Conservation (phyloP, 1,140 invertebrate species). For the Geopemphigus sp. region DNA sequence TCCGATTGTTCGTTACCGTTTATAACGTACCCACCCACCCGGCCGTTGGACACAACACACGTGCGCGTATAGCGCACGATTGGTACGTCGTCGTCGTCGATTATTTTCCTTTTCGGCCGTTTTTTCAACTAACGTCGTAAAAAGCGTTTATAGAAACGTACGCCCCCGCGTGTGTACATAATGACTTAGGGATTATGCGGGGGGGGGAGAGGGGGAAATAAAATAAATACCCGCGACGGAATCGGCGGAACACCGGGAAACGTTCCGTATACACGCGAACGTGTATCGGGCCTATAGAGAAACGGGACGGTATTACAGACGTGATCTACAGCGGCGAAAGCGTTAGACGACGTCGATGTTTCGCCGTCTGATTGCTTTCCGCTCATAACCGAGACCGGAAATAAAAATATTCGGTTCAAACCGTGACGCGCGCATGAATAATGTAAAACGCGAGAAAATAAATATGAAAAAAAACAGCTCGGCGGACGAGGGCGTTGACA, state of each 20-base stretch:
- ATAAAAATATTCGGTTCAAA: constrained; percentile 30
- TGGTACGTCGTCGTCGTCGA: too few species aligned
- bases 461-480: neutral
- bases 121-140: too few species aligned
- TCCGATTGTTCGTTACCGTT: neutral
- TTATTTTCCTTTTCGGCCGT: too few species aligned
- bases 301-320: neutral
- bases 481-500: neutral
- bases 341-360: neutral
- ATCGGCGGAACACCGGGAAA: too few species aligned
- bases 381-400: constrained; percentile 9
- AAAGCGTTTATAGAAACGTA: too few species aligned
- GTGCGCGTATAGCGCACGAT: neutral
- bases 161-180: neutral
- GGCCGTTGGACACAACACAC: neutral
- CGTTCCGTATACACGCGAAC: neutral
- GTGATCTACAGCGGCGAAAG: constrained; percentile 19
- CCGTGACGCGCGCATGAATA: constrained; percentile 19
- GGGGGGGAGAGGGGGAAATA: too few species aligned
- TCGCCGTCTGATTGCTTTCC: neutral
- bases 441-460: neutral
- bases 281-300: neutral
- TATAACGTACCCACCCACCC: too few species aligned
- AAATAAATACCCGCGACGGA: too few species aligned
- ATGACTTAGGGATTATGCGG: neutral